Evolutionary conservation across 2,113 vertebrate species (phyloP), one percentile per base, ranked within the genome.

Genomic region (Agelaius phoeniceus): DNA sequence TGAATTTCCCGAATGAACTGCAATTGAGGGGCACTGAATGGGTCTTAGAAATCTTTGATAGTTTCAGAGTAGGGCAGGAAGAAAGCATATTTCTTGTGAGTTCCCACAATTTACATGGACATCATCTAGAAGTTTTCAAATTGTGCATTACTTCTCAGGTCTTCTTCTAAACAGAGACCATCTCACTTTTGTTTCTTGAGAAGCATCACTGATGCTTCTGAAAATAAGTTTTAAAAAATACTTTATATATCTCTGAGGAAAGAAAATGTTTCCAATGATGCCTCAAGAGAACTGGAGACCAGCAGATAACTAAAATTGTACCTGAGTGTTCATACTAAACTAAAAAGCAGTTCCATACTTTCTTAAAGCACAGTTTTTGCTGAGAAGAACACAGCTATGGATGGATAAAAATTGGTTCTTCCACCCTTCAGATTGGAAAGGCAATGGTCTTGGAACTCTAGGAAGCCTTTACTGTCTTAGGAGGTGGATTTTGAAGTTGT

Each of bases 401-500:
- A n/a, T 46, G 12, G 18, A n/a, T 13, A 65, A 55, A 74, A 76
- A 23, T 1, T 7, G 1, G 3, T 54, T 83, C 0, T 0, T n/a
- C 22, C 7, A 35, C 9, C 3, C 19, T 61, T 72, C 26, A 68
- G 7, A 75, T 5, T 75, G 30, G 18, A 43, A 89, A 87, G 10
- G 10, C 18, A 66, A 33, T 17, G 6, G 41, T 43, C 46, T 54
- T 78, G 22, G 63, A 81, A 51, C 10, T 9, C 51, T 22, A 86
- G 41, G 22, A 81, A 87, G 15, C 2, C 23, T 69, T 61, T 77
- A 15, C 4, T 35, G 15, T 35, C 26, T 81, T 62, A 39, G 48
- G 14, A 66, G 35, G 13, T 81, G 65, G 46, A 74, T 31, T 68
- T 69, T 62, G n/a, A 69, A 77, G n/a, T 8, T 77, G 30, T 27